Base-by-base conservation (phyloP, 2,797 vertebrate species). In the Xyrichtys novacula region DNA sequence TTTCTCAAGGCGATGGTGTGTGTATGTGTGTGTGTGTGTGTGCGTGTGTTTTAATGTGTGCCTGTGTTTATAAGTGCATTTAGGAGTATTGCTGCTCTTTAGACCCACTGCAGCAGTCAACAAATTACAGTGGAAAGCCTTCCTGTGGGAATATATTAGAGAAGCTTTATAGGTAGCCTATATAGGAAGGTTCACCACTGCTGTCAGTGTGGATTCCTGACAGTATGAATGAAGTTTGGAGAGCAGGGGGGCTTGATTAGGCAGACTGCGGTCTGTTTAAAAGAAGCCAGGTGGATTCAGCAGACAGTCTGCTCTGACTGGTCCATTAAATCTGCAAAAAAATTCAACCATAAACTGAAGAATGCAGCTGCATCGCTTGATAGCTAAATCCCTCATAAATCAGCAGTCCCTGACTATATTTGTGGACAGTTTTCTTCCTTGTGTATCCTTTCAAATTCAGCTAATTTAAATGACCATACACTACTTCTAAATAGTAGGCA, bases 81-180 rank as follows among this genome's bases (percentile, higher is more conserved):
- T 83, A 88, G 80, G 79, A 78, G 63, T 46, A 67, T 60, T 81
- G 76, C 86, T 76, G 82, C 76, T 87, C 83, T 86, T 82, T 65
- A 86, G 85, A 79, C 83, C 83, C 80, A 81, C 59, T 80, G 79
- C 73, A 84, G 74, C 84, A 89, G 81, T 85, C 80, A 86, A 87
- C 76, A 87, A 85, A 89, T 88, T 88, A 90, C 6, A 84, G 84
- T 71, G 65, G 81, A 76, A 90, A 85, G 76, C 32, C 53, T 74
- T 91, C 90, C 86, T 81, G 75, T 81, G 88, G 86, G 86, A 85
- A 84, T 81, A 78, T 81, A 88, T 88, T 85, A 85, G 67, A 80
- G 81, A 62, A 52, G 75, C 60, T 85, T 89, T 79, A 82, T 86
- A 65, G 54, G 74, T 76, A 69, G 83, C 76, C 65, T 80, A 19